Conservation (phyloP, 2,888 invertebrate genomes). For the Caenorhabditis sp. region DNA sequence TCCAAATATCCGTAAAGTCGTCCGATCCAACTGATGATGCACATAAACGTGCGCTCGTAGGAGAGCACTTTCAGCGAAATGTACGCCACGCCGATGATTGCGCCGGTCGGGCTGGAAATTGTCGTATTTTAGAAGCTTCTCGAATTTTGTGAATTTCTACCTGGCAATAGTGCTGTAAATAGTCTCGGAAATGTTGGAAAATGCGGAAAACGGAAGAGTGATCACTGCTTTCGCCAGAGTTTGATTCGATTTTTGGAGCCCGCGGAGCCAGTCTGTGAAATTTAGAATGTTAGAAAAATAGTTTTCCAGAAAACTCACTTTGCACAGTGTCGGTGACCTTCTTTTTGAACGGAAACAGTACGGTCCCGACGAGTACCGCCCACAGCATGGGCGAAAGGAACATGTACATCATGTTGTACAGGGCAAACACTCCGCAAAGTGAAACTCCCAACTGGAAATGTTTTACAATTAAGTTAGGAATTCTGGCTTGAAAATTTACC, state of each 20-base stretch:
- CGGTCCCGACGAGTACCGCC: conserved; percentile 96
- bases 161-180: conserved; percentile 64
- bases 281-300: neutral
- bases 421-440: conserved; percentile 85
- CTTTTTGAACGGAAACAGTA: conserved; percentile 94
- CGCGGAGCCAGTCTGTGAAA: conserved; percentile 70
- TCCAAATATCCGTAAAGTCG: conserved; percentile 69
- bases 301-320: conserved; percentile 32
- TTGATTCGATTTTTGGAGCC: conserved; percentile 79
- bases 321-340: conserved; percentile 84
- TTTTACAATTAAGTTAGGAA: neutral
- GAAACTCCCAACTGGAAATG: conserved; percentile 71
- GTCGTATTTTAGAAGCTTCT: neutral
- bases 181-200: conserved; percentile 61
- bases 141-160: conserved; percentile 13
- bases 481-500: conserved; percentile 9
- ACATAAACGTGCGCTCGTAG: conserved; percentile 74
- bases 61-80: conserved; percentile 74
- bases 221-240: conserved; percentile 81
- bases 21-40: conserved; percentile 70
- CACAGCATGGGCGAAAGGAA: conserved; percentile 90
- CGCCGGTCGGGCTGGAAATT: conserved; percentile 68
- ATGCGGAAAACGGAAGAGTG: conserved; percentile 84
- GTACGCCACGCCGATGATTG: conserved; percentile 67
- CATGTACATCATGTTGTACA: conserved; percentile 83